A percentile compares a stretch with the other conserved stretches of the same genome.
These are phyloP conservation scores for Drosophila mimica DNA, from an alignment of 2,888 invertebrate genomes.

Conservation along the genomic window DNA sequence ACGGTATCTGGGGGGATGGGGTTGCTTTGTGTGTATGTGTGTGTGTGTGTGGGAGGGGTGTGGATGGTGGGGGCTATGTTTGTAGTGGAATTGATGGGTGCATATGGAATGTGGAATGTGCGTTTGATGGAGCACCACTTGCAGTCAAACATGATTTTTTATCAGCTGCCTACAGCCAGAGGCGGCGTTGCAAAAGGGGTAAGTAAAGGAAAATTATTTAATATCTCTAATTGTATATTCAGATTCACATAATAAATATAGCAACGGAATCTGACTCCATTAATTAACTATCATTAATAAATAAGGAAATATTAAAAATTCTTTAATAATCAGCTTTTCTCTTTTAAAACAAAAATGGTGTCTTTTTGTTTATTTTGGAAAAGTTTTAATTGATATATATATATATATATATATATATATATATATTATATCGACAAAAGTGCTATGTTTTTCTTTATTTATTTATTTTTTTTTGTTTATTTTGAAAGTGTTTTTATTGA, in stretches of 20 bases:
- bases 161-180: conserved; percentile 25
- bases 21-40: background rate
- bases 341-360: background rate
- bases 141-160: conserved; percentile 51
- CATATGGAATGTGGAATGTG: conserved; percentile 31
- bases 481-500: background rate
- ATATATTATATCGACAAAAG: no score
- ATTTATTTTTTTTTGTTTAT: background rate
- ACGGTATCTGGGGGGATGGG: background rate
- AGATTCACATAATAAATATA: no score
- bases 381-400: background rate
- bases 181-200: conserved; percentile 21
- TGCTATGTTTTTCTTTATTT: background rate
- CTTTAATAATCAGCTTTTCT: background rate
- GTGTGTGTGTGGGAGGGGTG: background rate
- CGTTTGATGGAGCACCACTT: conserved; percentile 48
- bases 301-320: background rate
- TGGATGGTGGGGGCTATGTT: background rate
- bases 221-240: background rate
- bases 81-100: conserved; percentile 6
- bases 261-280: background rate
- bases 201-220: rapidly evolving
- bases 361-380: background rate
- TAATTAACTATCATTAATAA: background rate
- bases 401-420: background rate